A percentile compares a stretch with the other conserved stretches of the same genome.
These are phyloP conservation scores for Chaetoderma sp. DNA, from an alignment of 2,888 invertebrate genomes.

Conservation along the genomic window DNA sequence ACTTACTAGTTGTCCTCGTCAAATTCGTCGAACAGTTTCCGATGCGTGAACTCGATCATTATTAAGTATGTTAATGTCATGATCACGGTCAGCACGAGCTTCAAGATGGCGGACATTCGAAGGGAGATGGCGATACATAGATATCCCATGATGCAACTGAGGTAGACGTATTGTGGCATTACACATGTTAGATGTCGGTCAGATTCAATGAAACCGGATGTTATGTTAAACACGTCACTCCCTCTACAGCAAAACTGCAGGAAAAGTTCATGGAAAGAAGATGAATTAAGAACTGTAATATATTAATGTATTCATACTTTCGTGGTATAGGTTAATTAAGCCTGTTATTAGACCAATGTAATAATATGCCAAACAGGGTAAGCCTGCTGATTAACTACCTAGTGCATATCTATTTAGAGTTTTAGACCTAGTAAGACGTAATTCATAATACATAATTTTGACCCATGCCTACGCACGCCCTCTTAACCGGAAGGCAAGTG, in stretches of 20 bases:
- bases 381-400: no score
- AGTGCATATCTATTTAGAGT: no score
- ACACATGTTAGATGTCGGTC: slow-evolving; percentile 75
- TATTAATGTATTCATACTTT: neutral
- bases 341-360: no score
- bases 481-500: no score
- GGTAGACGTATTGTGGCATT: slow-evolving; percentile 86
- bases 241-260: slow-evolving; percentile 65
- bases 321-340: no score
- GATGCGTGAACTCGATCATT: slow-evolving; percentile 85
- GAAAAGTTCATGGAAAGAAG: neutral
- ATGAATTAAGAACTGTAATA: slow-evolving; percentile 2
- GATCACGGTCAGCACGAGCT: slow-evolving; percentile 79
- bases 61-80: slow-evolving; percentile 86
- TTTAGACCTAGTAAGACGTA: no score
- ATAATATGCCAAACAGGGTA: no score
- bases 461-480: no score
- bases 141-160: slow-evolving; percentile 87
- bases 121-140: slow-evolving; percentile 88
- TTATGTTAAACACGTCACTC: slow-evolving; percentile 50
- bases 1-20: slow-evolving; percentile 71
- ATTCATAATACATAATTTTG: no score
- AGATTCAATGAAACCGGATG: slow-evolving; percentile 37
- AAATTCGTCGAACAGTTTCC: slow-evolving; percentile 84
- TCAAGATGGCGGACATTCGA: slow-evolving; percentile 84